A percentile compares a stretch with the other conserved stretches of the same genome.
phyloP scores from a whole-genome alignment of 2,888 invertebrate genomes.

The Diaperis boleti region DNA sequence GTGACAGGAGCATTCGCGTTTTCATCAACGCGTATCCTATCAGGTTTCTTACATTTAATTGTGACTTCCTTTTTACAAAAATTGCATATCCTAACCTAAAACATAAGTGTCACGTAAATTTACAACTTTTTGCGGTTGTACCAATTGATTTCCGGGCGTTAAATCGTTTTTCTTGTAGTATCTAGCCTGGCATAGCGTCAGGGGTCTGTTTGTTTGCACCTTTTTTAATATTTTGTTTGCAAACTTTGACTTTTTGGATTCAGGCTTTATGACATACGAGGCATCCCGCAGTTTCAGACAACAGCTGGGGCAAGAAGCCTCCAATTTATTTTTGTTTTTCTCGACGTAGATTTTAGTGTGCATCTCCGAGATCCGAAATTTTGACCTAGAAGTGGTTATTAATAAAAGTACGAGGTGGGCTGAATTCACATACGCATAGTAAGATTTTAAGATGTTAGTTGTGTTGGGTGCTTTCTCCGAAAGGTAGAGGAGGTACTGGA shows the following conservation, averaged over 20 bases:
- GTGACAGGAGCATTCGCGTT: background rate
- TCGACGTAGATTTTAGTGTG: conserved; percentile 42
- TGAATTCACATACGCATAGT: conserved; percentile 49
- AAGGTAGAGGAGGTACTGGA: conserved; percentile 45
- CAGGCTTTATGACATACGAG: conserved; percentile 40
- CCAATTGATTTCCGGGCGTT: conserved; percentile 41
- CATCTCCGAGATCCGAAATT: conserved; percentile 37
- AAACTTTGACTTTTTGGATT: conserved; percentile 45
- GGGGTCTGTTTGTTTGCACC: conserved; percentile 22
- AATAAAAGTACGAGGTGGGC: background rate
- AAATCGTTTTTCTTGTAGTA: conserved; percentile 44
- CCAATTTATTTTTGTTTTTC: conserved; percentile 38
- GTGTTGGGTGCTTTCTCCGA: conserved; percentile 35
- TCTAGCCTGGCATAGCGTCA: conserved; percentile 48
- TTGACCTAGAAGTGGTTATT: conserved; percentile 11
- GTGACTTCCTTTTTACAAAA: conserved; percentile 52
- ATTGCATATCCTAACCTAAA: conserved; percentile 54
- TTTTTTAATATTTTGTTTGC: conserved; percentile 47
- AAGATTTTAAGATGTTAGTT: conserved; percentile 46
- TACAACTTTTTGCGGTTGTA: conserved; percentile 32
- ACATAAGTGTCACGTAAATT: background rate
- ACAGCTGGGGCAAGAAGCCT: conserved; percentile 49
- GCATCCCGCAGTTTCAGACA: conserved; percentile 46
- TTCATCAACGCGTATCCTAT: background rate
- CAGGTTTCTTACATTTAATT: background rate